These are phyloP conservation scores for Megalurothrips usitatus DNA, from an alignment of 2,888 invertebrate genomes.

Conservation along the genomic window DNA sequence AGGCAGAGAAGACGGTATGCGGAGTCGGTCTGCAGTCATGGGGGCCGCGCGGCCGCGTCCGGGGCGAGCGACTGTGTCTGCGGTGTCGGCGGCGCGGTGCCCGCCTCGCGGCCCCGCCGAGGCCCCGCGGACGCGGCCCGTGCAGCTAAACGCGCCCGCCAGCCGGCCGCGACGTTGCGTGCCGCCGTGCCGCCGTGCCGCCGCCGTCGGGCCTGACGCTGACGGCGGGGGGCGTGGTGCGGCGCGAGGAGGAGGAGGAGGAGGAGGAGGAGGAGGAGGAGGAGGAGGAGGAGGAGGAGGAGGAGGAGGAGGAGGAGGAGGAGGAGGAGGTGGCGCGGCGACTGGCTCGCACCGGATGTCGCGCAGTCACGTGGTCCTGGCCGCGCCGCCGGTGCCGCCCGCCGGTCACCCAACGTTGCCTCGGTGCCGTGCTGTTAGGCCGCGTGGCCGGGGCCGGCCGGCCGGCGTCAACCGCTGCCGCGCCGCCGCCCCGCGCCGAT, in stretches of 20 bases:
- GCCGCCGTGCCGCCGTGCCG: background rate
- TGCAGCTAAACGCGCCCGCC: background rate
- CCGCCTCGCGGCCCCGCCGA: no score
- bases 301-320: background rate
- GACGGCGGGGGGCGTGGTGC: background rate
- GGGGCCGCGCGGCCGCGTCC: no score
- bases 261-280: background rate
- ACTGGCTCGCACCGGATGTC: conserved; percentile 1
- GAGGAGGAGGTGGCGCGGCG: background rate
- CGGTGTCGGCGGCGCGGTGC: no score
- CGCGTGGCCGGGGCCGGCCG: no score
- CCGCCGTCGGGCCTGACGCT: background rate
- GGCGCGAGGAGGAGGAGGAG: background rate
- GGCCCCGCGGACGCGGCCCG: background rate
- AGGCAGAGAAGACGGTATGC: no score
- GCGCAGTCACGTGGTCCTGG: background rate
- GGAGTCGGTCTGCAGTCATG: no score
- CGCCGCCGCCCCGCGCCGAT: background rate
- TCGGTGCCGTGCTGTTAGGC: no score
- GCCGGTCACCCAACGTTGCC: background rate
- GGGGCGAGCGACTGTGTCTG: no score
- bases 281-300: background rate
- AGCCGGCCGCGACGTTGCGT: background rate
- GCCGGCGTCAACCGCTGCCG: background rate
- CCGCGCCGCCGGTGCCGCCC: no score